Conservation (phyloP, 2,888 invertebrate genomes). For the Cecidostiba fungosa region DNA sequence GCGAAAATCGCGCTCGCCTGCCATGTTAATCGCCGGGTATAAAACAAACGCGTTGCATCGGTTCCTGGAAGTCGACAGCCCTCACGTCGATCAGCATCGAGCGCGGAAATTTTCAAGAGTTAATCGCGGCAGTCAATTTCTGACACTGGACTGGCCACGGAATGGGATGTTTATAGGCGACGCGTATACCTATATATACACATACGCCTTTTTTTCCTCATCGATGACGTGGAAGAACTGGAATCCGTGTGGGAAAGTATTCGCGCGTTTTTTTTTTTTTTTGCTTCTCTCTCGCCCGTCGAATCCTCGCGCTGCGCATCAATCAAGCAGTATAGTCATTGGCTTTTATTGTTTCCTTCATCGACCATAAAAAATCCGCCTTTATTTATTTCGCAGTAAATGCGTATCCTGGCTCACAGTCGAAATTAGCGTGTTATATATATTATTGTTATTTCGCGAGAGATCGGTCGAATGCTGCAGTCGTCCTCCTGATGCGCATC, state of each 20-base stretch:
- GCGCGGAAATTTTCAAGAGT: slow-evolving; percentile 22
- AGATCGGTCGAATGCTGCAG: background rate
- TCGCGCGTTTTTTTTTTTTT: background rate
- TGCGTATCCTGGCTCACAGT: background rate
- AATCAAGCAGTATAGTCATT: slow-evolving; percentile 45
- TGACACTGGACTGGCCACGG: background rate
- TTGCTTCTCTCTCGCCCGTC: background rate
- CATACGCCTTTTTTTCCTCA: background rate
- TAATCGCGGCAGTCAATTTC: slow-evolving; percentile 24
- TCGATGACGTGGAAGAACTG: slow-evolving; percentile 46
- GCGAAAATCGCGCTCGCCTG: slow-evolving; percentile 46
- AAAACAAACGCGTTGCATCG: slow-evolving; percentile 54
- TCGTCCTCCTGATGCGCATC: background rate
- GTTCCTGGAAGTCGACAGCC: slow-evolving; percentile 41
- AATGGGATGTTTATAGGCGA: slow-evolving; percentile 41
- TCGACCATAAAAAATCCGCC: slow-evolving; percentile 6
- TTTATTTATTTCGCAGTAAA: slow-evolving; percentile 14
- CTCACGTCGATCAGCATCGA: slow-evolving; percentile 27
- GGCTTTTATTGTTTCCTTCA: slow-evolving; percentile 22
- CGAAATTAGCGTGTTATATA: slow-evolving; percentile 8
- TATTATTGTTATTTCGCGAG: slow-evolving; percentile 38
- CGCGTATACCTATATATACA: background rate
- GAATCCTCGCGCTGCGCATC: slow-evolving; percentile 33
- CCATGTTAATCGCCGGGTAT: slow-evolving; percentile 55
- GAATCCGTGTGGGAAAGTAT: slow-evolving; percentile 53